Evolutionary conservation across 2,113 vertebrate species (phyloP).

Genomic region (Leucoraja erinaceus): DNA sequence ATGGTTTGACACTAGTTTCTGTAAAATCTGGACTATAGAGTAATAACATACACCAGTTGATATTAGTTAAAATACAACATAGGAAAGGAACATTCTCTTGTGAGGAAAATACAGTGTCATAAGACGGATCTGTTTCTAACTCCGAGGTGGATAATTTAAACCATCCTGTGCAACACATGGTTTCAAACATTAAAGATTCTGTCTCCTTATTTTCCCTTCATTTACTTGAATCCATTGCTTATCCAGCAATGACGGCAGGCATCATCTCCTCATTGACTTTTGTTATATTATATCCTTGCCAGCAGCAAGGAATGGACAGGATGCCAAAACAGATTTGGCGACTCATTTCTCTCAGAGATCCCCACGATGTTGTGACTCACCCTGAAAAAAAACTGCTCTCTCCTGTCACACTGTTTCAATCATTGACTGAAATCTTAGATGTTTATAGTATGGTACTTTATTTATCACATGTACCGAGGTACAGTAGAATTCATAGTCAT

Average conservation of each 20-base stretch:
- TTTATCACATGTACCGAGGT: no score
- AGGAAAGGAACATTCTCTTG: neutral
- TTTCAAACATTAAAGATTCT: neutral
- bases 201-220: neutral
- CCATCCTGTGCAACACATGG: neutral
- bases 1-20: neutral
- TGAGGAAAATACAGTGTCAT: neutral
- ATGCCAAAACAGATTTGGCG: neutral
- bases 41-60: neutral
- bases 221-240: neutral
- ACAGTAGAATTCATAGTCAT: no score
- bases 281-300: neutral
- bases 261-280: neutral
- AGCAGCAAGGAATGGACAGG: neutral
- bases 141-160: neutral
- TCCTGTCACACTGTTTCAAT: neutral
- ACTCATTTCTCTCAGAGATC: neutral
- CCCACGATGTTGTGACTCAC: neutral
- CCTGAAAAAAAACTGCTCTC: neutral
- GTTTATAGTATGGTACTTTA: no score
- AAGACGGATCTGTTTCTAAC: neutral
- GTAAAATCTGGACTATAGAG: neutral
- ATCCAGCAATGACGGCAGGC: neutral
- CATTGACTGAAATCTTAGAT: neutral
- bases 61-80: neutral